Base-by-base conservation (phyloP, 2,797 vertebrate genomes). In the Scolopax bukidnonensis region DNA sequence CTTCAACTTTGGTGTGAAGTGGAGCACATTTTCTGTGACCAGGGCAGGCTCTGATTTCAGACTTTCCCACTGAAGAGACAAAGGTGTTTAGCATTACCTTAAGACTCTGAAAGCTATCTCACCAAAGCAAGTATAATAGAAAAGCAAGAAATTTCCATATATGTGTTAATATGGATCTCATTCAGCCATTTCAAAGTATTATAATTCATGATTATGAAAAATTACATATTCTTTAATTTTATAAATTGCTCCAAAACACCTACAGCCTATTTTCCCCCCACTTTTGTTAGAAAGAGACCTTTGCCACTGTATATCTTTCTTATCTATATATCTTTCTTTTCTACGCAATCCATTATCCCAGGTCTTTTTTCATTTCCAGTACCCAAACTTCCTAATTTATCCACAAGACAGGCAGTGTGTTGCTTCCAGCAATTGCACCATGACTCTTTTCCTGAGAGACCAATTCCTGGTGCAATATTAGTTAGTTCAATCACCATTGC, bases 301-400 rank as follows among this genome's bases (percentile, higher is more conserved):
- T 92, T 87, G 41, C 12, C 18, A 77, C 16, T 0, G 71, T 45
- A 60, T 53, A 45, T 53, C 41, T 91, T 27, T 90, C 47, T 86
- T 75, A 45, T 45, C 15, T 0, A 75, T 45, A 60, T 53, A 45
- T 50, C 41, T 91, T 30, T 90, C 47, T 84, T 75, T 74, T 73
- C 19, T 56, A 73, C 50, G 20, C 17, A 59, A 88, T 84, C 53
- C 10, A 3, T 86, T 94, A 81, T 80, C 45, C 33, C 28, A 50
- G n/a, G 73, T 95, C 68, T 63, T 95, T 95, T 95, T 73, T 82
- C 77, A 91, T 95, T 81, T 77, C 25, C 71, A 81, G 28, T 91
- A 87, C 51, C 61, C 33, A 81, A 92, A 95, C 27, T 84, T 78
- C 53, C 84, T 53, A 80, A 57, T 89, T 95, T 90, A 82, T 95